Evolutionary conservation across 1,140 invertebrate genomes (phyloP).

Genomic region (Papilio helenus): DNA sequence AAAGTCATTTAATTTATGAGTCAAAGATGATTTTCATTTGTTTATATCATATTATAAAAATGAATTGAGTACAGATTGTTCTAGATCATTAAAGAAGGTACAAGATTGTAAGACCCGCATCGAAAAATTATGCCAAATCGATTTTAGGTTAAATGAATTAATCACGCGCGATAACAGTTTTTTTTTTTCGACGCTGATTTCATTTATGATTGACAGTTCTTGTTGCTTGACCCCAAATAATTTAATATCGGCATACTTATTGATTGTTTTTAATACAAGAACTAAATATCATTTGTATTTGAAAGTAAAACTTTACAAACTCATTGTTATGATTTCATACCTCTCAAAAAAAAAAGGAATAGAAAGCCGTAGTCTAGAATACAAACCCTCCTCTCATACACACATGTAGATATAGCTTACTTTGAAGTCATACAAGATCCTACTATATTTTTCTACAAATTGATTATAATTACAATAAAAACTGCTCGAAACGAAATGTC

Average conservation of each 20-base stretch:
- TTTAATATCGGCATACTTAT: conserved; percentile 31
- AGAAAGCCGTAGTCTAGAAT: background rate
- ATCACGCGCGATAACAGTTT: conserved; percentile 45
- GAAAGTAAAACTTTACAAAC: background rate
- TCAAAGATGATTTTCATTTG: background rate
- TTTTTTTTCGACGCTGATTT: conserved; percentile 42
- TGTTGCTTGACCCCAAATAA: conserved; percentile 36
- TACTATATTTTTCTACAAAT: no score
- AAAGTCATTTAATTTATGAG: no score
- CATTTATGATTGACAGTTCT: conserved; percentile 42
- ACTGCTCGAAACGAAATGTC: no score
- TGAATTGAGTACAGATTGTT: conserved; percentile 45
- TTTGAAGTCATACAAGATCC: no score
- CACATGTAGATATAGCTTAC: no score
- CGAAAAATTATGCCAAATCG: conserved; percentile 52
- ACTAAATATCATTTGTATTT: background rate
- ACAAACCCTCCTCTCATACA: no score
- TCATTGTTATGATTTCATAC: background rate
- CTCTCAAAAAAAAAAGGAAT: background rate
- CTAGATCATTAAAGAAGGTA: conserved; percentile 49
- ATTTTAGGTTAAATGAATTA: conserved; percentile 55
- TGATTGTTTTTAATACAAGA: background rate
- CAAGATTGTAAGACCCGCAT: conserved; percentile 42
- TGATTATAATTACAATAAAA: no score
- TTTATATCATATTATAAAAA: background rate